Evolutionary conservation across 2,797 vertebrate species (phyloP), one percentile per base, ranked within the genome.

Genomic region (Lithobates sylvaticus): DNA sequence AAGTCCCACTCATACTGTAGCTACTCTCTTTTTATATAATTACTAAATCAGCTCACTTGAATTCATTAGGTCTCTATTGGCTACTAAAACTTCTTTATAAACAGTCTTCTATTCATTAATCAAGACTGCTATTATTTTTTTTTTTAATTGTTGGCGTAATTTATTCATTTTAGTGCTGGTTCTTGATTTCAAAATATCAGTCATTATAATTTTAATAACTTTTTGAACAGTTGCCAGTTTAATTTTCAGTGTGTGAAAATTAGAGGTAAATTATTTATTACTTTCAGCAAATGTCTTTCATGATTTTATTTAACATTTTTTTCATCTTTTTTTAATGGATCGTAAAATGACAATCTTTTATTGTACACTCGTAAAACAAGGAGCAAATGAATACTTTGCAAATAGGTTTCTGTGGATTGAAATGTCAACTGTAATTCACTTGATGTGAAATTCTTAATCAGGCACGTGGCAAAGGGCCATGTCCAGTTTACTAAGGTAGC

Each of bases 211-310:
- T 93, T 93, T 93, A 92, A 91, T 92, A 93, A 92, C 89, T 92
- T 93, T 93, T 92, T 93, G 92, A 93, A 89, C 89, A 90, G 90
- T 93, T 93, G 90, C 90, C 91, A 93, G 88, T 90, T 94, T 92
- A 92, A 93, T 94, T 93, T 95, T 93, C 90, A 93, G 89, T 90
- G 86, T 0, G 72, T 91, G 88, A 89, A 94, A 93, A 94, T 91
- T 91, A 84, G 88, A 94, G 90, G 90, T 91, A 92, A 94, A 93
- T 94, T 93, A 94, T 95, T 93, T 94, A 94, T 92, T 92, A 88
- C 89, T 93, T 92, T 81, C 74, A 92, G 90, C 88, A 92, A 95
- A 93, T 92, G 89, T 88, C 92, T 94, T 94, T 91, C 88, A 93
- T 71, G 89, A 91, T 93, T 94, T 93, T 92, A 92, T 91, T 93